These are phyloP conservation scores for Acrocera orbiculus DNA, from an alignment of 2,888 invertebrate species.

Conservation along the genomic window DNA sequence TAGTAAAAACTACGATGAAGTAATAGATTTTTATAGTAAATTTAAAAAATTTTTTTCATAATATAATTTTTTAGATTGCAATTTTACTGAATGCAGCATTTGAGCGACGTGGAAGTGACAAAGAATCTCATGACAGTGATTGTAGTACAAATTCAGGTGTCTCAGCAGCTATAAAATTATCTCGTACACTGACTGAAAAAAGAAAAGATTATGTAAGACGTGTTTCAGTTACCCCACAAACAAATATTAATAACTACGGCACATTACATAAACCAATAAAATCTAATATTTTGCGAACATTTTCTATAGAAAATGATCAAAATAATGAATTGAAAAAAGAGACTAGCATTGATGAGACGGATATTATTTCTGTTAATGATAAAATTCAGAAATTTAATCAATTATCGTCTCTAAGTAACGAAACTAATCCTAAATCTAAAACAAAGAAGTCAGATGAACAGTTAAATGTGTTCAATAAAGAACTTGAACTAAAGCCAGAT, in stretches of 20 bases:
- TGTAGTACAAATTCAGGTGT: conserved; percentile 7
- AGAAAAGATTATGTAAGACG: conserved; percentile 47
- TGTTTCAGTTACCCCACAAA: conserved; percentile 34
- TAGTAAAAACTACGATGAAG: conserved; percentile 18
- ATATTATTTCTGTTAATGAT: conserved; percentile 5
- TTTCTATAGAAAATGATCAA: conserved; percentile 12
- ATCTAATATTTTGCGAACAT: conserved; percentile 13
- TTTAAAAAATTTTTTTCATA: neutral
- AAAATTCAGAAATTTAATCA: conserved; percentile 1
- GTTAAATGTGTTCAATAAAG: too few relatives aligned
- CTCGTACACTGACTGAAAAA: conserved; percentile 40
- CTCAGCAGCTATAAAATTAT: conserved; percentile 35
- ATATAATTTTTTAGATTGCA: conserved; percentile 14
- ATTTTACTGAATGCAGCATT: conserved; percentile 18
- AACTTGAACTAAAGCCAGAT: neutral
- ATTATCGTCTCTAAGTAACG: neutral
- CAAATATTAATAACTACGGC: conserved; percentile 13
- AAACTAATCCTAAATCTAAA: neutral
- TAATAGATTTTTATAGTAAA: too few relatives aligned
- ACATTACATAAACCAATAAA: conserved; percentile 16
- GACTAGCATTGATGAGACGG: conserved; percentile 9
- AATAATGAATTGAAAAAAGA: conserved; percentile 10
- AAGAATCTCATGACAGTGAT: conserved; percentile 11
- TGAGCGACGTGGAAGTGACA: conserved; percentile 13
- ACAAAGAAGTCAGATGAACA: too few relatives aligned